These are phyloP conservation scores for Sebastes variabilis DNA, from an alignment of 2,797 vertebrate species.

Conservation along the genomic window DNA sequence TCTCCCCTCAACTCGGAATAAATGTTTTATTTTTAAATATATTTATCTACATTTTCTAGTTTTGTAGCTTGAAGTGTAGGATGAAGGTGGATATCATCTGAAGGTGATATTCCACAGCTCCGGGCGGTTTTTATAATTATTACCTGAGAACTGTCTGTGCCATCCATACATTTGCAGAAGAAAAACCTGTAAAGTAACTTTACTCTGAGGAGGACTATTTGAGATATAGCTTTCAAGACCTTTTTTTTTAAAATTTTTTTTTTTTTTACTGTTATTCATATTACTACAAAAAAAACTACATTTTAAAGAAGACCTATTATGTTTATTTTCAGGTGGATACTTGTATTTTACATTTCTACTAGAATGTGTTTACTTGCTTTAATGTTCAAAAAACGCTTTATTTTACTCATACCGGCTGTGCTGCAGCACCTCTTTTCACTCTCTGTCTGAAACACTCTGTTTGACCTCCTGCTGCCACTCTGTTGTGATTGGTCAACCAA, in stretches of 20 bases:
- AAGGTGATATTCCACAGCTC: constrained; percentile 56
- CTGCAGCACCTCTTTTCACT: too few species aligned
- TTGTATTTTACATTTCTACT: too few species aligned
- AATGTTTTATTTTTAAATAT: neutral
- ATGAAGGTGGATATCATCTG: neutral
- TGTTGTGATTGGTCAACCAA: too few species aligned
- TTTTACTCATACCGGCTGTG: too few species aligned
- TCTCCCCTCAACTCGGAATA: neutral
- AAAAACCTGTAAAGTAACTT: constrained; percentile 12
- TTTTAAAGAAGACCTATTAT: neutral
- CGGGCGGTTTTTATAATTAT: constrained; percentile 49
- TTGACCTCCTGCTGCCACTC: too few species aligned
- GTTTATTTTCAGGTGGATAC: too few species aligned
- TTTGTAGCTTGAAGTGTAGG: neutral
- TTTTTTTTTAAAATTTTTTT: neutral
- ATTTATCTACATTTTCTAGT: neutral
- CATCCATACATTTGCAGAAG: neutral
- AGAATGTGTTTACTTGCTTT: too few species aligned
- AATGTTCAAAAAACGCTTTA: rapidly evolving
- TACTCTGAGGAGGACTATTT: neutral
- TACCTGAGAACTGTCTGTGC: constrained; percentile 39
- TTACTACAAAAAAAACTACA: neutral
- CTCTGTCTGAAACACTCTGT: too few species aligned
- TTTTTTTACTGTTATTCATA: neutral
- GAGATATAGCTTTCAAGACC: neutral